Conservation (phyloP, 64 coral and sea anemone genomes). For the Dendronephthya gigantea region DNA sequence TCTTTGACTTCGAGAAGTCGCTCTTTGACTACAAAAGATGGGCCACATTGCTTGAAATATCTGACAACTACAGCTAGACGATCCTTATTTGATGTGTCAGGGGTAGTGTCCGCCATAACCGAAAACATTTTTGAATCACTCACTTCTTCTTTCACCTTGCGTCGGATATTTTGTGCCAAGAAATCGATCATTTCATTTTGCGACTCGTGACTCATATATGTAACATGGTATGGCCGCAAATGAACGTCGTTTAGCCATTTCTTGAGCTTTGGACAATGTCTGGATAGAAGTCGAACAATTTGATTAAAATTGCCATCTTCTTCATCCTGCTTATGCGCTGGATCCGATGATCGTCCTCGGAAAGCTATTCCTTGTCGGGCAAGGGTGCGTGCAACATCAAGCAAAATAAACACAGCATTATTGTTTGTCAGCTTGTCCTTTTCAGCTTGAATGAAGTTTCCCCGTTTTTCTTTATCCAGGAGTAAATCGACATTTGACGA, state of each 20-base stretch:
- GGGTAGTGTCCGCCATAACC: neutral
- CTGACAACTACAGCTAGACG: conserved; percentile 16
- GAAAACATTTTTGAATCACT: neutral
- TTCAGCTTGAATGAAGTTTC: neutral
- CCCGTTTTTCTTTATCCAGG: neutral
- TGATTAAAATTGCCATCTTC: conserved; percentile 18
- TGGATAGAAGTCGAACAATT: conserved; percentile 26
- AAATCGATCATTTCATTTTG: neutral
- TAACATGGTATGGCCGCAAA: conserved; percentile 13
- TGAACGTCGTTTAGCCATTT: neutral
- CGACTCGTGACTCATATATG: neutral
- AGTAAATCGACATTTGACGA: neutral
- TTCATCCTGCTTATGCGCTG: conserved; percentile 9
- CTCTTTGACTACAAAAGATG: conserved; percentile 14
- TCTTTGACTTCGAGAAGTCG: conserved; percentile 13
- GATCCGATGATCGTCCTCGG: neutral
- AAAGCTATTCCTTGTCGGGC: conserved; percentile 29
- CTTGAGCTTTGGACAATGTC: conserved; percentile 12
- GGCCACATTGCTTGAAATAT: conserved; percentile 6
- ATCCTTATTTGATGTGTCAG: conserved; percentile 17
- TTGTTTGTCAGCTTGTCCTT: neutral
- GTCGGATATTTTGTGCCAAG: conserved; percentile 4
- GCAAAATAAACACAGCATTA: neutral
- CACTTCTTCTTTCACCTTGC: conserved; percentile 16
- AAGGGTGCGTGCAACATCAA: conserved; percentile 15